A percentile compares a stretch with the other conserved stretches of the same genome.
Evolutionary conservation across 2,888 invertebrate genomes (phyloP).

Genomic region (Dugesia japonica): DNA sequence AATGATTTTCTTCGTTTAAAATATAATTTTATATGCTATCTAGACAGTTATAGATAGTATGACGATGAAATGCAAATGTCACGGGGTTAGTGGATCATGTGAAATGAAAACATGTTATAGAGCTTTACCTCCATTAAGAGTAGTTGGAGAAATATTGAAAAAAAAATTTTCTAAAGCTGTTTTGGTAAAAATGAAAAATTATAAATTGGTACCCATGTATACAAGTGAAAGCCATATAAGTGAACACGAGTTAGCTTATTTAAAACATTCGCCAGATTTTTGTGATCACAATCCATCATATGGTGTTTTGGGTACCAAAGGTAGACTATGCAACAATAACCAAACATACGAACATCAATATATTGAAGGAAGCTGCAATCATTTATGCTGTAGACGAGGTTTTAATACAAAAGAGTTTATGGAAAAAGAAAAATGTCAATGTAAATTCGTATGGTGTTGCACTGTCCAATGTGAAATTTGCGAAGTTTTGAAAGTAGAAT

Average conservation of each 20-base stretch:
- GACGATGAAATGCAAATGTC: conserved; percentile 29
- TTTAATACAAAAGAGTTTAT: conserved; percentile 68
- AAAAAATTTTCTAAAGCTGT: neutral
- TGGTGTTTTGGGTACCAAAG: conserved; percentile 73
- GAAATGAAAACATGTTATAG: conserved; percentile 30
- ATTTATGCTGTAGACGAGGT: conserved; percentile 86
- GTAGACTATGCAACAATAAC: conserved; percentile 47
- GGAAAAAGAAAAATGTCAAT: conserved; percentile 74
- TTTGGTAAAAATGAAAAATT: neutral
- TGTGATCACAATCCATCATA: conserved; percentile 69
- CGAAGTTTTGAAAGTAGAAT: neutral
- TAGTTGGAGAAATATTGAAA: conserved; percentile 23
- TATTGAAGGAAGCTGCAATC: conserved; percentile 55
- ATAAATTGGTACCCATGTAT: neutral
- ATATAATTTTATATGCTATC: neutral
- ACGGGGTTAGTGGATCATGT: conserved; percentile 32
- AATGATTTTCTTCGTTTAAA: too few species aligned
- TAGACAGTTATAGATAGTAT: conserved; percentile 25
- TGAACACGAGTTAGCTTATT: conserved; percentile 15
- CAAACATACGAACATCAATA: neutral
- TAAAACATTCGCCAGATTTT: conserved; percentile 61
- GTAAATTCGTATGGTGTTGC: conserved; percentile 92
- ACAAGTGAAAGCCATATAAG: neutral
- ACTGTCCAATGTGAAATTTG: conserved; percentile 84
- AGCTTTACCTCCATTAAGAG: conserved; percentile 21